These are phyloP conservation scores for Coelogynopora nodosa DNA, from an alignment of 2,888 invertebrate species.

Conservation along the genomic window DNA sequence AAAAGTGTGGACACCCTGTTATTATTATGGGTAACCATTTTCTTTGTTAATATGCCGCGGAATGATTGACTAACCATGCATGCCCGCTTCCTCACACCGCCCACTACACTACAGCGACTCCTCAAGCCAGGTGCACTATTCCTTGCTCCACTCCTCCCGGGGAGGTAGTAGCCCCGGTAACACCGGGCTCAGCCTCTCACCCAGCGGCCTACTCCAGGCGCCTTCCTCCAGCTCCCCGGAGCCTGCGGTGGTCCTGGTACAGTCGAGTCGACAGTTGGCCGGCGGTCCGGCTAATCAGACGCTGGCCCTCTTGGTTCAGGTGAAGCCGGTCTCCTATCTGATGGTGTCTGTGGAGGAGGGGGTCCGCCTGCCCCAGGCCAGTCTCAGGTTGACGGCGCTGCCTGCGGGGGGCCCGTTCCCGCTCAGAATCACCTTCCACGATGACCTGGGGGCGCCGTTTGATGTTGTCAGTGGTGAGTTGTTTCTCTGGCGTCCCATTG, in stretches of 20 bases:
- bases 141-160: not conserved
- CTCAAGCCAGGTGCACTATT: not conserved
- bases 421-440: not conserved
- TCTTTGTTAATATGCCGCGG: no score
- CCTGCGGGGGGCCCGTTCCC: constrained; percentile 26
- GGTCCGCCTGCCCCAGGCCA: not conserved
- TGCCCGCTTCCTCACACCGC: no score
- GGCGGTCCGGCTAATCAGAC: constrained; percentile 40
- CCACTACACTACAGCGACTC: not conserved
- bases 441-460: constrained; percentile 33
- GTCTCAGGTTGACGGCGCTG: not conserved
- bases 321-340: constrained; percentile 39
- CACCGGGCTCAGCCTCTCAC: not conserved
- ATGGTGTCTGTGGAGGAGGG: constrained; percentile 39
- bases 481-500: no score
- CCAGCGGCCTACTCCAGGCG: not conserved
- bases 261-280: not conserved
- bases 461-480: constrained; percentile 7
- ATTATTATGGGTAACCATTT: no score
- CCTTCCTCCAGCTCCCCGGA: not conserved
- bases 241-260: not conserved
- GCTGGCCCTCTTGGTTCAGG: constrained; percentile 36
- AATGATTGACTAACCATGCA: no score
- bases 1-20: no score
- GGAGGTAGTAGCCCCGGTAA: no score